Evolutionary conservation across 2,888 invertebrate genomes (phyloP).

Genomic region (Branchipolynoe longqiensis): DNA sequence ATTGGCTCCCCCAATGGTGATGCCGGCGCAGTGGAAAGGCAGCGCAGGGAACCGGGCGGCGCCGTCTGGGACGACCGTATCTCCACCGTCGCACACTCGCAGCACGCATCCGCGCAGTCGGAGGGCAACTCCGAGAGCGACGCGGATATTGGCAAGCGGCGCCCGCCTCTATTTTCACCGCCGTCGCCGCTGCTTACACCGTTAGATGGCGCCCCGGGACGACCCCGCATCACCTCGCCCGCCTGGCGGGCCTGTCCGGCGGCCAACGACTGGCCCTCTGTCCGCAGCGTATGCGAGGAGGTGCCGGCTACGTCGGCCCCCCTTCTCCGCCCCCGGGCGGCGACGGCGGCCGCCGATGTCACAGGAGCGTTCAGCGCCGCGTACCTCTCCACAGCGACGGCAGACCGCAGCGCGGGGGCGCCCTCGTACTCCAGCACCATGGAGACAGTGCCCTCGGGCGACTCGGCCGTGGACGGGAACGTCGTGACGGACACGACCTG

Average conservation of each 20-base stretch:
- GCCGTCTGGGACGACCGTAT: constrained; percentile 27
- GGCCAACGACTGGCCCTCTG: too few relatives aligned
- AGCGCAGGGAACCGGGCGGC: constrained; percentile 13
- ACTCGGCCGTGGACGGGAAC: background rate
- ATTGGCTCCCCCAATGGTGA: background rate
- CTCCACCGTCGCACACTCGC: background rate
- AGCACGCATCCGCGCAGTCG: background rate
- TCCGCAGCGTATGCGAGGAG: too few relatives aligned
- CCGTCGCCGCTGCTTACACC: background rate
- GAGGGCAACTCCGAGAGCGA: constrained; percentile 34
- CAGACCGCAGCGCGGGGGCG: constrained; percentile 2
- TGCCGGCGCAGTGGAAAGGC: background rate
- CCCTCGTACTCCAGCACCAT: constrained; percentile 28
- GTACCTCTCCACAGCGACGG: too few relatives aligned
- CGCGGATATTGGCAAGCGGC: constrained; percentile 33
- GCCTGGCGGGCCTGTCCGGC: too few relatives aligned
- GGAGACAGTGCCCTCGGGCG: constrained; percentile 5
- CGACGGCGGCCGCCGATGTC: too few relatives aligned
- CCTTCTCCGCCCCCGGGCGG: too few relatives aligned
- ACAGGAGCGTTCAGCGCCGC: too few relatives aligned
- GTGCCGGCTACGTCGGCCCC: too few relatives aligned
- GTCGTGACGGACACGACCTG: constrained; percentile 14
- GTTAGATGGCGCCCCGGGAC: background rate
- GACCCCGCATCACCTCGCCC: too few relatives aligned
- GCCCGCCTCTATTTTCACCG: background rate